A percentile compares a stretch with the other conserved stretches of the same genome.
Conservation (phyloP, 2,888 invertebrate species). For the Epirrhoe tristata region DNA sequence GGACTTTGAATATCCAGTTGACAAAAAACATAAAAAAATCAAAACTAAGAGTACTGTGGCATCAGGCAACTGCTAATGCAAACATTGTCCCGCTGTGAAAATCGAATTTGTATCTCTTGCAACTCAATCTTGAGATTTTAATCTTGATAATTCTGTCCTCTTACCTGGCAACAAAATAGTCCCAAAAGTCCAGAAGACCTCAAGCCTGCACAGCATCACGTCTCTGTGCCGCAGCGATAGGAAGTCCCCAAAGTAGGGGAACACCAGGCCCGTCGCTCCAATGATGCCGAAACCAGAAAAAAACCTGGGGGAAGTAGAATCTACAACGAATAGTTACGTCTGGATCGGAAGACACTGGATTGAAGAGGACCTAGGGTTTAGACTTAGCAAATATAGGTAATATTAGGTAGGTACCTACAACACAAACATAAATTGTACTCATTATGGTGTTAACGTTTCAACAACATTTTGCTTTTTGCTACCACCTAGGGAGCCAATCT, state of each 20-base stretch:
- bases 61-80: no score
- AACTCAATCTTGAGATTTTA: no score
- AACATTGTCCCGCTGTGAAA: no score
- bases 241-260: conserved; percentile 86
- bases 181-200: conserved; percentile 87
- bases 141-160: conserved; percentile 23
- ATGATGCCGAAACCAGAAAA: conserved; percentile 88
- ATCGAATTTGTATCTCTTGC: no score
- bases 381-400: neutral
- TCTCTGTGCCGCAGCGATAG: conserved; percentile 82
- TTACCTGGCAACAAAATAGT: conserved; percentile 86
- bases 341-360: conserved; percentile 44
- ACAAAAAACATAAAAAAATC: no score
- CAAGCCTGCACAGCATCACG: conserved; percentile 84
- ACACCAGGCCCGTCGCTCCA: conserved; percentile 85
- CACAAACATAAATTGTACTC: no score
- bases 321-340: conserved; percentile 74
- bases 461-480: no score
- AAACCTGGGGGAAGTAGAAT: conserved; percentile 76
- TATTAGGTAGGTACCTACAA: neutral
- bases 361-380: neutral
- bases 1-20: no score
- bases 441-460: no score
- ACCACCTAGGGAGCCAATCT: no score
- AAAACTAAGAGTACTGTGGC: no score